Conservation (phyloP, 2,797 vertebrate species). For the Ptychobarbus kaznakovi region DNA sequence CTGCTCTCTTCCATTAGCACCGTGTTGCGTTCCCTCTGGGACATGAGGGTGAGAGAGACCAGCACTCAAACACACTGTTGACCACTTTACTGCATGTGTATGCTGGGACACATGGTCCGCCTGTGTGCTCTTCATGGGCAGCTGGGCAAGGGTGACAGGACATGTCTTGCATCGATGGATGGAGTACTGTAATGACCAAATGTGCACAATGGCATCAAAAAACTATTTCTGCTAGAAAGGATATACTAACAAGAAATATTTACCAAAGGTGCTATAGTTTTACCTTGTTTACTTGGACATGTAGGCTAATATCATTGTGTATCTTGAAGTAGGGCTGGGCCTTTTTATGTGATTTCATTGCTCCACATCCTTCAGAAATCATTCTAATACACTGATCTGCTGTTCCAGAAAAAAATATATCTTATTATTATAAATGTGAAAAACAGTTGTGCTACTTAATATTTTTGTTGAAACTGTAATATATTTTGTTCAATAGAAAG, state of each 20-base stretch:
- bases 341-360: not conserved
- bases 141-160: slow-evolving; percentile 13
- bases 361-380: no score
- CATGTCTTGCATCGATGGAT: not conserved
- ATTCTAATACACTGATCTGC: no score
- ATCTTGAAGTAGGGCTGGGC: no score
- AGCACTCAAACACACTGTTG: slow-evolving; percentile 30
- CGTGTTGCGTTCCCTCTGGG: slow-evolving; percentile 39
- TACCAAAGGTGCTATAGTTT: not conserved
- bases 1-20: slow-evolving; percentile 55
- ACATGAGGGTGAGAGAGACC: slow-evolving; percentile 26
- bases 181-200: not conserved
- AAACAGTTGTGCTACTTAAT: no score
- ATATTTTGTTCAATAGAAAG: no score
- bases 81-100: slow-evolving; percentile 24
- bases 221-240: not conserved
- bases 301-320: no score
- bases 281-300: no score
- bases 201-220: slow-evolving; percentile 8
- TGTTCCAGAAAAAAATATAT: no score
- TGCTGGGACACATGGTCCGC: not conserved
- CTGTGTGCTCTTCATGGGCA: slow-evolving; percentile 11
- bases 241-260: not conserved
- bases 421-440: no score
- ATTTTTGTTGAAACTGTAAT: no score